Percentiles rank a stretch among this genome's conserved stretches.
Conservation (phyloP, 2,113 vertebrate species). For the Abramis brama region DNA sequence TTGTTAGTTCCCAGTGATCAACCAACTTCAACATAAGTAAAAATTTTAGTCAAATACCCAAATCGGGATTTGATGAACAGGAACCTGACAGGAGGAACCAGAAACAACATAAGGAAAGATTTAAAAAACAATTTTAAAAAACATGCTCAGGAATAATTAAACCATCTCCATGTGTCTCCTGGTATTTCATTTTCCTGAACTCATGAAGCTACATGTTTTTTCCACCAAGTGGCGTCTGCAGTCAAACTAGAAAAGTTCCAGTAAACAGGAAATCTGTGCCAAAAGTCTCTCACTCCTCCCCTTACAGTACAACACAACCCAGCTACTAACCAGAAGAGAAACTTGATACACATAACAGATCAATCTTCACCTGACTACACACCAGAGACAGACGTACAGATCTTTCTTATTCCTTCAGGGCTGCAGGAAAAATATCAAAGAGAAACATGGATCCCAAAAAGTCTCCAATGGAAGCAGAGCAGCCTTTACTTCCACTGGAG, state of each 20-base stretch:
- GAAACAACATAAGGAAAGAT: too few relatives aligned
- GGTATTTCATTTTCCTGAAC: background rate
- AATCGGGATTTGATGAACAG: too few relatives aligned
- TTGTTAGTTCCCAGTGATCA: too few relatives aligned
- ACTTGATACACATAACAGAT: too few relatives aligned
- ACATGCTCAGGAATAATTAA: background rate
- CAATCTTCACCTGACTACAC: background rate
- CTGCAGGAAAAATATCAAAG: background rate
- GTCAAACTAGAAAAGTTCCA: background rate
- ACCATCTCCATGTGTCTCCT: background rate
- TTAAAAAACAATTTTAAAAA: background rate
- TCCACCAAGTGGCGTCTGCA: background rate
- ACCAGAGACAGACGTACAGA: background rate
- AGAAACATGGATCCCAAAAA: slow-evolving; percentile 61
- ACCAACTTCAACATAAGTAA: too few relatives aligned
- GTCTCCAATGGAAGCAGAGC: slow-evolving; percentile 7
- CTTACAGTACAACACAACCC: background rate
- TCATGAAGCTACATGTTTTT: background rate
- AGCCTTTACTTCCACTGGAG: slow-evolving; percentile 17
- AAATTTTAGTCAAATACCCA: too few relatives aligned
- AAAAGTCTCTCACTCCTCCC: background rate
- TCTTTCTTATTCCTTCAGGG: too few relatives aligned
- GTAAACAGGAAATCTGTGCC: background rate
- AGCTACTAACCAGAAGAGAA: background rate
- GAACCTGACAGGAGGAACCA: too few relatives aligned